A percentile compares a stretch with the other conserved stretches of the same genome.
Conservation (phyloP, 2,888 invertebrate genomes). For the Apamea crenata region DNA sequence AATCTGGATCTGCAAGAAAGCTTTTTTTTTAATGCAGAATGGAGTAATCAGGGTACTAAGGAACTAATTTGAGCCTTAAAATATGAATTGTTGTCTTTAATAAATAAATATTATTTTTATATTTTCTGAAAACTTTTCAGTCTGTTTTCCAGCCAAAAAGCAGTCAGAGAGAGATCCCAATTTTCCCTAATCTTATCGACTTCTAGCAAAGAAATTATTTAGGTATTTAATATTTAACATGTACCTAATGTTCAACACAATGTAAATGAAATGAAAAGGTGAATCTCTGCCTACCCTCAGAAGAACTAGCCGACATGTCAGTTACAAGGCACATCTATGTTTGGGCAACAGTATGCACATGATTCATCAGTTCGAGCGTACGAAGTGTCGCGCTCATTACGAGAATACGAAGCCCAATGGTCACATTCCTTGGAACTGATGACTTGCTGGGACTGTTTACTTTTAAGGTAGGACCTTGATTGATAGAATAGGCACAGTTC, state of each 20-base stretch:
- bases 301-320: background rate
- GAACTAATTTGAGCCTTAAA: too few relatives aligned
- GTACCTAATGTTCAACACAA: too few relatives aligned
- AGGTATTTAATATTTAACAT: too few relatives aligned
- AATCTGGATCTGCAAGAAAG: background rate
- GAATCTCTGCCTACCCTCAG: background rate
- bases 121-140: background rate
- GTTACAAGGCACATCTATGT: conserved; percentile 31
- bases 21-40: background rate
- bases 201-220: background rate
- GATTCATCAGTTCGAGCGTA: conserved; percentile 37
- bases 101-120: background rate
- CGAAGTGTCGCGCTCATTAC: conserved; percentile 39
- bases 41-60: background rate
- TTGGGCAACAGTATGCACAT: conserved; percentile 45
- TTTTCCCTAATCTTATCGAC: too few relatives aligned
- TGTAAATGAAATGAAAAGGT: background rate
- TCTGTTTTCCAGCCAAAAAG: too few relatives aligned
- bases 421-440: conserved; percentile 37
- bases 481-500: conserved; percentile 9
- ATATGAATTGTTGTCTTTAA: too few relatives aligned
- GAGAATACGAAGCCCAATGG: conserved; percentile 15
- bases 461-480: conserved; percentile 11
- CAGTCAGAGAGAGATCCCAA: background rate
- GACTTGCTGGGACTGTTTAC: conserved; percentile 23